Evolutionary conservation across 1,140 invertebrate species (phyloP), one percentile per base, ranked within the genome.

Genomic region (Antheraea pernyi): DNA sequence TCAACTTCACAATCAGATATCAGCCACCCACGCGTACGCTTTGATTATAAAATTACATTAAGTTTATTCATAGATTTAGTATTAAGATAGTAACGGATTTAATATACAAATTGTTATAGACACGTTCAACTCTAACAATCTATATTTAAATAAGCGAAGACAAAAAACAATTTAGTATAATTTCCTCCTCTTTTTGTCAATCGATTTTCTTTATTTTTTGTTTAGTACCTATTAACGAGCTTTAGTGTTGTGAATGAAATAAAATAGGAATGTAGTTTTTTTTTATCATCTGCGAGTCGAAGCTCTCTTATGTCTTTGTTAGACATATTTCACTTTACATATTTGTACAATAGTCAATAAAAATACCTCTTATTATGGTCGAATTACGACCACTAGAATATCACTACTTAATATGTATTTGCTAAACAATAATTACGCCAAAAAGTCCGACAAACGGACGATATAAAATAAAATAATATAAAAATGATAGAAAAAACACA

Each of bases 401-500:
- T 4, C 22, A 30, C 22, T 30, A 30, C 1, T 30, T 30, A 30
- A 30, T 30, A 1, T 30, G 4, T 30, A 30, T 30, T 30, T 30
- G 1, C 4, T 30, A 30, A 61, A 53, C 60, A 68, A 42, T 67
- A 65, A 72, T 73, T 70, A 68, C 58, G 19, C 48, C 53, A 72
- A 61, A 76, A 74, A 65, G n/a, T 59, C 22, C 2, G 19, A 67
- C 67, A 68, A 65, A 85, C 82, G 76, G 83, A 85, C 86, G 86
- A 68, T 66, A 73, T 66, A 4, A 30, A n/a, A n/a, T n/a, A n/a
- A n/a, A n/a, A n/a, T n/a, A n/a, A n/a, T 77, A 79, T 74, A 73
- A 81, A 86, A 82, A 79, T 81, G 82, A 86, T 82, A 61, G 58
- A 72, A 76, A 59, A 66, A 72, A 65, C 76, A 68, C 85, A 91